A percentile compares a stretch with the other conserved stretches of the same genome.
These are phyloP conservation scores for Cassiopea andromeda DNA, from an alignment of 30 jellyfish, hydroid and myxozoan species.

Conservation along the genomic window DNA sequence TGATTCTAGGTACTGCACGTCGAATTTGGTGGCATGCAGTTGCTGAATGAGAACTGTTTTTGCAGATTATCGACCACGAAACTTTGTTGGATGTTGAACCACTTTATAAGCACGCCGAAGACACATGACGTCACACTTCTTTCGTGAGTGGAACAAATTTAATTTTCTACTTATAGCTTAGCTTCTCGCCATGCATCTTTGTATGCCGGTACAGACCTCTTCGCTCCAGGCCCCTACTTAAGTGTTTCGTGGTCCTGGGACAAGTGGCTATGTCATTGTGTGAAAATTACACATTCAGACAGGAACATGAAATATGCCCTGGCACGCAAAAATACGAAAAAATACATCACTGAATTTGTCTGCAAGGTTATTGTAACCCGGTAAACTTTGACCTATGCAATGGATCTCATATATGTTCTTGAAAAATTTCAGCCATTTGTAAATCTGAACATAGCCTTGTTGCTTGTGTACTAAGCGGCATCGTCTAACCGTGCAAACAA, in stretches of 20 bases:
- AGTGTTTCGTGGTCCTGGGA: background rate
- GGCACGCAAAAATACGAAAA: background rate
- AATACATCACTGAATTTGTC: background rate
- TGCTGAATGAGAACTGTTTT: too few species aligned
- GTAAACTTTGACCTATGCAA: conserved; percentile 40
- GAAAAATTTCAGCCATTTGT: conserved; percentile 46
- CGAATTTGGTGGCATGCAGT: too few species aligned
- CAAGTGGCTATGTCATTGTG: background rate
- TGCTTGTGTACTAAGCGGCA: conserved; percentile 58
- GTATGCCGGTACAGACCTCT: background rate
- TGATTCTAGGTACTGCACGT: too few species aligned
- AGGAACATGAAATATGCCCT: background rate
- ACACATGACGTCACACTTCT: too few species aligned
- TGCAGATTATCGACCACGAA: too few species aligned
- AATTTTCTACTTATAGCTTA: too few species aligned
- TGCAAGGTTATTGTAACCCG: background rate
- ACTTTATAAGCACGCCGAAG: too few species aligned
- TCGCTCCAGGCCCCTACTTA: background rate
- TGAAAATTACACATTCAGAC: background rate
- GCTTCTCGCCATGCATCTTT: too few species aligned
- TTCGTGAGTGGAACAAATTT: too few species aligned
- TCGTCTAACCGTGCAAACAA: conserved; percentile 57
- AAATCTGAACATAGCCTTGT: conserved; percentile 47
- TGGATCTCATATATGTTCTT: conserved; percentile 41
- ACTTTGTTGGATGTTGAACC: too few species aligned